Percentiles rank a stretch among this genome's conserved stretches.
These are phyloP conservation scores for Pseudoatta argentina DNA, from an alignment of 1,140 invertebrate genomes.

Conservation along the genomic window DNA sequence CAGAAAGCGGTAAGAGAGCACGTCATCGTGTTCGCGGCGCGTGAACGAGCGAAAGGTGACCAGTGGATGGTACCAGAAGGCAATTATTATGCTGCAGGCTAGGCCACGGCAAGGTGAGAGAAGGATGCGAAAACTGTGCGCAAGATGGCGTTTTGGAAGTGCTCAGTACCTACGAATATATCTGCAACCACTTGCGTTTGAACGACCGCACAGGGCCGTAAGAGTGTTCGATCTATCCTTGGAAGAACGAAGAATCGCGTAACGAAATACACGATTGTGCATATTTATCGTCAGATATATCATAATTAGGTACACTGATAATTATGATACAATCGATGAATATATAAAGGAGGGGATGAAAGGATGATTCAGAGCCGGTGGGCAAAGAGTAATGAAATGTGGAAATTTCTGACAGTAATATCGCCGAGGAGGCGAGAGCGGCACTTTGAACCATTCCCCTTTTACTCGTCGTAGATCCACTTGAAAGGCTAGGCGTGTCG, in stretches of 20 bases:
- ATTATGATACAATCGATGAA: neutral
- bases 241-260: neutral
- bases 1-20: neutral
- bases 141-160: constrained; percentile 78
- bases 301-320: constrained; percentile 1
- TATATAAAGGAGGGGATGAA: neutral
- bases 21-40: neutral
- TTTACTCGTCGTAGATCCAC: constrained; percentile 66
- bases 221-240: constrained; percentile 1
- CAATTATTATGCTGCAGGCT: constrained; percentile 82
- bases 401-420: constrained; percentile 7
- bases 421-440: constrained; percentile 32
- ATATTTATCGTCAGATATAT: neutral
- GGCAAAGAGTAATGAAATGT: constrained; percentile 1
- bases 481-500: constrained; percentile 66
- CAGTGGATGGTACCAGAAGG: constrained; percentile 77
- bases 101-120: constrained; percentile 85
- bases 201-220: constrained; percentile 70
- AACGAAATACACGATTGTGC: neutral
- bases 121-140: constrained; percentile 72
- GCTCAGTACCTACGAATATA: constrained; percentile 28
- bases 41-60: constrained; percentile 66
- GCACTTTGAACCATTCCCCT: constrained; percentile 60
- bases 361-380: neutral
- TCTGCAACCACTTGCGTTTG: constrained; percentile 56